Conservation (phyloP, 2,113 vertebrate genomes). For the Centropus bengalensis region DNA sequence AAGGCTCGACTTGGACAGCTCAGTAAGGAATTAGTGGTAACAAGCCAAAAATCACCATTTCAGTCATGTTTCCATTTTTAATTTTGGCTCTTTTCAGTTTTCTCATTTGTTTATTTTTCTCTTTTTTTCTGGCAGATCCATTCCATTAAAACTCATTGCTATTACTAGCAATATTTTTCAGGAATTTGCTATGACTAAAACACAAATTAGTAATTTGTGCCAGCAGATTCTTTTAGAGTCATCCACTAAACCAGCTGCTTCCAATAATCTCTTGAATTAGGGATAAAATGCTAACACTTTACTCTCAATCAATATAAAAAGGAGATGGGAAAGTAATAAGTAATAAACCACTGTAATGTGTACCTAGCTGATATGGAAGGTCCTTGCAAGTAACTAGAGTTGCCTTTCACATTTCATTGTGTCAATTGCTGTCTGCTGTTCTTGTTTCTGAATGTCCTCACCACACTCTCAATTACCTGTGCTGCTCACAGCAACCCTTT, state of each 20-base stretch:
- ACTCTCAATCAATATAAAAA: background rate
- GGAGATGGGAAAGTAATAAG: background rate
- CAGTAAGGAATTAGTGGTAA: conserved; percentile 85
- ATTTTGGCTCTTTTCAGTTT: background rate
- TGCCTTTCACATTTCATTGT: background rate
- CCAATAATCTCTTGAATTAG: background rate
- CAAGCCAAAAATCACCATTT: conserved; percentile 55
- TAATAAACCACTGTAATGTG: background rate
- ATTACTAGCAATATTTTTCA: background rate
- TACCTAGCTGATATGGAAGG: background rate
- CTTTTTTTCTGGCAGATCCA: background rate
- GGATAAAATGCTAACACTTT: background rate
- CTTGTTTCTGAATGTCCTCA: background rate
- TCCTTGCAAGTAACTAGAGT: background rate
- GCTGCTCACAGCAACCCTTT: background rate
- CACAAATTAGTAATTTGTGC: background rate
- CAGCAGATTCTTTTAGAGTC: background rate
- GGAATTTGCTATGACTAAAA: background rate
- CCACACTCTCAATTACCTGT: background rate
- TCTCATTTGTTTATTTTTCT: background rate
- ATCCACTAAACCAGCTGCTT: background rate
- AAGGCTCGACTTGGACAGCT: conserved; percentile 92
- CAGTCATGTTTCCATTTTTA: background rate
- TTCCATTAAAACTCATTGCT: background rate
- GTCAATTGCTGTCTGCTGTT: background rate